Evolutionary conservation across 2,797 vertebrate species (phyloP), one percentile per base, ranked within the genome.

Genomic region (Mastacembelus armatus): DNA sequence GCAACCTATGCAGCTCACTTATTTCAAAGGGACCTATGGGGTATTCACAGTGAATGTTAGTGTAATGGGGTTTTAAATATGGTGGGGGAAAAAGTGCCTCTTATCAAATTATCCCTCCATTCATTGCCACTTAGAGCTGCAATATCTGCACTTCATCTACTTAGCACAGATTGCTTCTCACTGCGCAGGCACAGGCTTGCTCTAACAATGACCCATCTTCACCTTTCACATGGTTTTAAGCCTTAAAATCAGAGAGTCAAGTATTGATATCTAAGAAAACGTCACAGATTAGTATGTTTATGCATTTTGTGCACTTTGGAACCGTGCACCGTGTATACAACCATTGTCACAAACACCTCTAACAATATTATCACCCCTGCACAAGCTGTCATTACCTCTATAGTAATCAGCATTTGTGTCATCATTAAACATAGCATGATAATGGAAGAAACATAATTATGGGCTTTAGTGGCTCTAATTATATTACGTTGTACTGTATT

Each of bases 21-120:
- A 75, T 80, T 48, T 74, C 56, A 75, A 62, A 74, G 75, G 60
- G 60, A 86, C 80, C 88, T 79, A 75, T 84, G 77, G 77, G 78
- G 55, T 77, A 71, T 85, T 79, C 70, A 79, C 73, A 60, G 57
- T 78, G 74, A 78, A 83, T 85, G 82, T 68, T 78, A 66, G 61
- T 71, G 66, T 89, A 91, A 91, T 89, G 70, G 84, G 71, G 76
- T 91, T 92, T 92, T 91, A 91, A 93, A 92, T 88, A 88, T 89
- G 82, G 79, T 78, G 68, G 68, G 74, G 82, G 89, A 84, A 88
- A 80, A 82, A 75, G 83, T 74, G 79, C 71, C 83, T 88, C 77
- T 86, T 84, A 86, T 88, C 85, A 89, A 86, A 91, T 91, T 86
- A 91, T 75, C 78, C 76, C 60, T 81, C 77, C 64, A 78, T 88